Conservation (phyloP, 2,888 invertebrate genomes). For the Agapetus fuscipes region DNA sequence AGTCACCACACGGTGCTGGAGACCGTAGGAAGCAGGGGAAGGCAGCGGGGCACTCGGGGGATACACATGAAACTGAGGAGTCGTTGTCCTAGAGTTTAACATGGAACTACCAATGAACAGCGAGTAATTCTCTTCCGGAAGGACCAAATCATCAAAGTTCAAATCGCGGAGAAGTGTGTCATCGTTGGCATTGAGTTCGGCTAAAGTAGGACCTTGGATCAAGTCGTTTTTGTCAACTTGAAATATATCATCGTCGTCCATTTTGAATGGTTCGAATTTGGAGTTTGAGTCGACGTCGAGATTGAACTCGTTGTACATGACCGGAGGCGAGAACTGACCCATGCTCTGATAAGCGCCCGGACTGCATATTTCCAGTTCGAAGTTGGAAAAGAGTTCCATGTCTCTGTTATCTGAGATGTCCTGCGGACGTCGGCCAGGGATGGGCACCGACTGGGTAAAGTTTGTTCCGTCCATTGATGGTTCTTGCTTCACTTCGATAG, state of each 20-base stretch:
- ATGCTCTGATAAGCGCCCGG: slow-evolving; percentile 26
- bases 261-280: slow-evolving; percentile 56
- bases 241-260: slow-evolving; percentile 85
- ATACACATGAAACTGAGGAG: slow-evolving; percentile 27
- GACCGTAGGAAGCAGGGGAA: slow-evolving; percentile 8
- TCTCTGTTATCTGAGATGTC: slow-evolving; percentile 31
- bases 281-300: slow-evolving; percentile 36
- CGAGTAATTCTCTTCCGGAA: slow-evolving; percentile 60
- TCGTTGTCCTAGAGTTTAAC: slow-evolving; percentile 30
- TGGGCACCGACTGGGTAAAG: slow-evolving; percentile 54
- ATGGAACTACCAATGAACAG: slow-evolving; percentile 43
- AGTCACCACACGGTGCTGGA: slow-evolving; percentile 24
- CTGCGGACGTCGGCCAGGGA: slow-evolving; percentile 46
- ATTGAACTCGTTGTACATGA: slow-evolving; percentile 34
- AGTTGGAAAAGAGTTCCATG: slow-evolving; percentile 46
- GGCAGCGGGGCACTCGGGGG: slow-evolving; percentile 30
- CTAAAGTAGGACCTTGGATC: slow-evolving; percentile 73
- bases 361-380: slow-evolving; percentile 44
- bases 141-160: slow-evolving; percentile 73
- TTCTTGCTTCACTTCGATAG: slow-evolving; percentile 55
- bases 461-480: slow-evolving; percentile 26
- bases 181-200: slow-evolving; percentile 77
- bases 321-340: slow-evolving; percentile 29
- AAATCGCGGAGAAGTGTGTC: slow-evolving; percentile 74
- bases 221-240: slow-evolving; percentile 76